Evolutionary conservation across 2,888 invertebrate genomes (phyloP), one percentile per base, ranked within the genome.

Genomic region (Morpho helenor): DNA sequence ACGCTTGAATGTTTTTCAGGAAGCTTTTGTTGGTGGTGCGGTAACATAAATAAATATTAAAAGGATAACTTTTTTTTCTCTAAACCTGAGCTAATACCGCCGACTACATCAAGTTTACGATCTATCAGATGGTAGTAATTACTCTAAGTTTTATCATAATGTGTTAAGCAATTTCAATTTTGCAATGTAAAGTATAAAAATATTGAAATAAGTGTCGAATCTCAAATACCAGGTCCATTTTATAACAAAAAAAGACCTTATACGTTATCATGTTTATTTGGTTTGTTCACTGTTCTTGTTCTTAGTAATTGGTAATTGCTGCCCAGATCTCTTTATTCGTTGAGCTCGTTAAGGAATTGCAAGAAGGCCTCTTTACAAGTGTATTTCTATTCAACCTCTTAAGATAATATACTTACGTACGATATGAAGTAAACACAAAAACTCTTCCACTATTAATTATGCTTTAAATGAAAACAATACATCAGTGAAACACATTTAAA

Each of bases 381-480:
- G 41, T 44, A 54, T 51, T 16, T 31, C n/a, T 54, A 52, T 49
- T 49, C 47, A 9, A 49, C 41, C 23, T 50, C 52, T 47, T n/a
- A 31, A 60, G 57, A 61, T 64, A 64, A 48, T 56, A 51, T 45
- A 45, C 7, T 10, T 9, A 45, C 4, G 10, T 45, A 10, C 44
- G 72, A 72, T 76, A 77, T 70, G 69, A 77, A 68, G 76, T 80
- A 82, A 83, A 84, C 80, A 68, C 71, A 76, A 69, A 71, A 74
- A 56, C 47, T 47, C 42, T 49, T 60, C 50, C 60, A 74, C 69
- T 74, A 76, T 72, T 75, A 79, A n/a, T n/a, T n/a, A n/a, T n/a
- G n/a, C n/a, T n/a, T 48, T 61, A 42, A 39, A 57, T 55, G 49
- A 57, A 50, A 16, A 16, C n/a, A 39, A 40, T 23, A 57, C 39